A percentile compares a stretch with the other conserved stretches of the same genome.
Evolutionary conservation across 1,140 invertebrate genomes (phyloP).

Genomic region (Drosophila trapezifrons): DNA sequence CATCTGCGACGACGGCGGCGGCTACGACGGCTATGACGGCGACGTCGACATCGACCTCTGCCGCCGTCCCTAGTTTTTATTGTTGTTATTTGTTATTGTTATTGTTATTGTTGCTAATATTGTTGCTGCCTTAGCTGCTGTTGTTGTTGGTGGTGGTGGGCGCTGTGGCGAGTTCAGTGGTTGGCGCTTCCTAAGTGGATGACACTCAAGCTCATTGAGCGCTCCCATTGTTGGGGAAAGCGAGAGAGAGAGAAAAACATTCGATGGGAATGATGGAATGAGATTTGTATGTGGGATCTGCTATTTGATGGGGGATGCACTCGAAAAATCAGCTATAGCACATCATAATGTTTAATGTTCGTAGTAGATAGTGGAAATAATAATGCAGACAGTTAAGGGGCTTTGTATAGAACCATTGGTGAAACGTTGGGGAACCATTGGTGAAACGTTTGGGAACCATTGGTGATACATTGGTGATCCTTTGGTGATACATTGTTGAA

Average conservation of each 20-base stretch:
- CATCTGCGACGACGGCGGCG: constrained; percentile 47
- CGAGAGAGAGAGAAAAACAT: constrained; percentile 2
- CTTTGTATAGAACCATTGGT: neutral
- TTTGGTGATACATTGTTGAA: neutral
- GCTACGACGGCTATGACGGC: constrained; percentile 46
- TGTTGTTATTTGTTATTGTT: constrained; percentile 41
- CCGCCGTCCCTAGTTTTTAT: constrained; percentile 45
- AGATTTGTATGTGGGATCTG: constrained; percentile 18
- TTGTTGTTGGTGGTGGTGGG: constrained; percentile 36
- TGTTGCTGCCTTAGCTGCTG: constrained; percentile 23
- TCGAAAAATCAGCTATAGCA: neutral
- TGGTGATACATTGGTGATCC: neutral
- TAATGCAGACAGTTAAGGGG: neutral
- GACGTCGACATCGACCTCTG: constrained; percentile 62
- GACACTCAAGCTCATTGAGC: constrained; percentile 81
- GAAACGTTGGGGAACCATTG: neutral
- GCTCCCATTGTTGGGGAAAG: constrained; percentile 60
- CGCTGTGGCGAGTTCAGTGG: constrained; percentile 73
- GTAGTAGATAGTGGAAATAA: neutral
- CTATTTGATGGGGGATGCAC: constrained; percentile 8
- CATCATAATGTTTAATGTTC: too few relatives aligned
- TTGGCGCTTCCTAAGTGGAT: constrained; percentile 82
- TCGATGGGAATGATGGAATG: constrained; percentile 37
- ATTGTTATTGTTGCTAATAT: neutral
- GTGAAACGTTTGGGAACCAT: neutral